Evolutionary conservation across 2,888 invertebrate species (phyloP).

Genomic region (Helobdella robusta): DNA sequence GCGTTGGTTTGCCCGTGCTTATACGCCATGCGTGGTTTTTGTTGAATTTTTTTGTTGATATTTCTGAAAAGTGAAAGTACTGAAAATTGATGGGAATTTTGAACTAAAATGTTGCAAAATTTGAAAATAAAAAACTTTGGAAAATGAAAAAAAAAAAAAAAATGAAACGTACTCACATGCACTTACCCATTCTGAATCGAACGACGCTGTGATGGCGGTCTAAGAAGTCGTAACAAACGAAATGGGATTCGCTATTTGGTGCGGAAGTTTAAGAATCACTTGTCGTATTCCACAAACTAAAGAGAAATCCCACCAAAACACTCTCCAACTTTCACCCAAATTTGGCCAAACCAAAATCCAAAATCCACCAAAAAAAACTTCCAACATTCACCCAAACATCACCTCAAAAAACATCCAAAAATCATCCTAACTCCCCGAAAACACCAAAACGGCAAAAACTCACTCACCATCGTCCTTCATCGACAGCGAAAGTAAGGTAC

Average conservation of each 20-base stretch:
- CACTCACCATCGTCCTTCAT: slow-evolving; percentile 78
- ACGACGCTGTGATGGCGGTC: slow-evolving; percentile 91
- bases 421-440: not conserved
- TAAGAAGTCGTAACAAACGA: slow-evolving; percentile 88
- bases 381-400: not conserved
- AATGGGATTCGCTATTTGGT: slow-evolving; percentile 77
- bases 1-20: no score
- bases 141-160: not conserved
- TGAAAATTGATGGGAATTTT: no score
- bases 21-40: no score
- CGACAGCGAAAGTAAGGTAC: slow-evolving; percentile 88
- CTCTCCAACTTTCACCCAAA: no score
- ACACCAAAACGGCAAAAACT: not conserved
- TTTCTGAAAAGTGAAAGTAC: no score
- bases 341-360: no score
- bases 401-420: not conserved
- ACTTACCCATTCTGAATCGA: slow-evolving; percentile 58
- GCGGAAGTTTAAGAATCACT: not conserved
- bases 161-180: slow-evolving; percentile 7
- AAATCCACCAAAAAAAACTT: not conserved
- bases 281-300: no score
- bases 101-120: no score
- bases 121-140: not conserved
- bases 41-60: no score
- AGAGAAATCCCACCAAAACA: no score